Conservation (phyloP, 2,888 invertebrate genomes). For the Antitype chi region DNA sequence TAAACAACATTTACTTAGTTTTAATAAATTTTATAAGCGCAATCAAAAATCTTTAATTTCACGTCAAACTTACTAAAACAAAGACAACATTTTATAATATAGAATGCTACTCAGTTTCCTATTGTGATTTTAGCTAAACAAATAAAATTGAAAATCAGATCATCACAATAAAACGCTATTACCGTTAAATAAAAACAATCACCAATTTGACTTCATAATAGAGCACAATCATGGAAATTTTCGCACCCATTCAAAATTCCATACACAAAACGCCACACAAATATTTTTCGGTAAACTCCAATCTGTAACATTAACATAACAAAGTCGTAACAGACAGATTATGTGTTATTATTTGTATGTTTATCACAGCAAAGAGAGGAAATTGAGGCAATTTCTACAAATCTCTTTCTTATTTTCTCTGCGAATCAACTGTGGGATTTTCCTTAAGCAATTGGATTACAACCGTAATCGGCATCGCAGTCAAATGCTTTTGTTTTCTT, state of each 20-base stretch:
- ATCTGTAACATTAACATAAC: constrained; percentile 62
- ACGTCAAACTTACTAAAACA: too few species aligned
- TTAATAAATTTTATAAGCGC: neutral
- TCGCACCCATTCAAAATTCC: constrained; percentile 34
- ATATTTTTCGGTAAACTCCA: constrained; percentile 50
- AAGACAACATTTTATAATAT: too few species aligned
- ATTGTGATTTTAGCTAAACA: neutral
- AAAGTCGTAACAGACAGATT: constrained; percentile 60
- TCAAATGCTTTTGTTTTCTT: constrained; percentile 54
- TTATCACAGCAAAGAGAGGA: constrained; percentile 52
- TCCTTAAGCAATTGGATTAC: constrained; percentile 64
- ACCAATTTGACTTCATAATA: constrained; percentile 10
- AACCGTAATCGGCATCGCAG: constrained; percentile 57
- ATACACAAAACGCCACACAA: constrained; percentile 43
- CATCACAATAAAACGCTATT: constrained; percentile 18
- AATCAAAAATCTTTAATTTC: neutral
- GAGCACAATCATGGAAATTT: constrained; percentile 19
- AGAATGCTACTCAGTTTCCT: neutral
- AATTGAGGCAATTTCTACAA: constrained; percentile 65
- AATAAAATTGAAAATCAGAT: neutral
- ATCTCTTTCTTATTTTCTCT: constrained; percentile 63
- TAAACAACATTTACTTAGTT: neutral
- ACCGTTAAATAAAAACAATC: constrained; percentile 22
- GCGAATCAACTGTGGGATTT: constrained; percentile 59
- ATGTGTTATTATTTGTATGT: constrained; percentile 64